phyloP scores from a whole-genome alignment of 2,888 invertebrate species.

The Arrhopalites spinosus region DNA sequence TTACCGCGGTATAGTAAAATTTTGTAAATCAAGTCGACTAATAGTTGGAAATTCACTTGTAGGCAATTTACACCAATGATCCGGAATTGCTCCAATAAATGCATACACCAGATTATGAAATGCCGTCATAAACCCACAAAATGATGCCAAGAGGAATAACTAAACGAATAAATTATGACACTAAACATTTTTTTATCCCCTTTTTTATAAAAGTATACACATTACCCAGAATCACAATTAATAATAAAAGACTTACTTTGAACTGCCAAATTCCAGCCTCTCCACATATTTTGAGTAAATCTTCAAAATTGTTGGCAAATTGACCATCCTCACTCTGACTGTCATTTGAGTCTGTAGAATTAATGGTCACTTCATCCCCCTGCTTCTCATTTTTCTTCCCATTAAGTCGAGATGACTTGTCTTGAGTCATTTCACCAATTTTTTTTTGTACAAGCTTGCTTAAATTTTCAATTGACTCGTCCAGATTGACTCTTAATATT shows the following conservation, averaged over 20 bases:
- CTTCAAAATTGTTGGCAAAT: constrained; percentile 46
- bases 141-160: constrained; percentile 50
- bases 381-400: constrained; percentile 1
- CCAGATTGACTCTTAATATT: neutral
- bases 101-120: constrained; percentile 51
- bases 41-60: no score
- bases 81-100: constrained; percentile 50
- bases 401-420: no score
- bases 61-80: constrained; percentile 43
- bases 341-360: neutral
- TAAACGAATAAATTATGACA: constrained; percentile 27
- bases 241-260: constrained; percentile 40
- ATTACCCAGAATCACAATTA: neutral
- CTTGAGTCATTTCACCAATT: neutral
- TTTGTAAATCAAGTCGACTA: constrained; percentile 39
- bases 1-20: constrained; percentile 44
- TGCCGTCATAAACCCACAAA: constrained; percentile 51
- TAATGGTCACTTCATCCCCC: constrained; percentile 25
- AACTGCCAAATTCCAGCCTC: constrained; percentile 54
- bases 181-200: neutral
- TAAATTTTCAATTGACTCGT: neutral
- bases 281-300: constrained; percentile 52
- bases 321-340: neutral
- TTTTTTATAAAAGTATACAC: neutral
- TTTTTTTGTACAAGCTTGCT: neutral